Evolutionary conservation across 2,113 vertebrate genomes (phyloP).

Genomic region (Festucalex cinctus): DNA sequence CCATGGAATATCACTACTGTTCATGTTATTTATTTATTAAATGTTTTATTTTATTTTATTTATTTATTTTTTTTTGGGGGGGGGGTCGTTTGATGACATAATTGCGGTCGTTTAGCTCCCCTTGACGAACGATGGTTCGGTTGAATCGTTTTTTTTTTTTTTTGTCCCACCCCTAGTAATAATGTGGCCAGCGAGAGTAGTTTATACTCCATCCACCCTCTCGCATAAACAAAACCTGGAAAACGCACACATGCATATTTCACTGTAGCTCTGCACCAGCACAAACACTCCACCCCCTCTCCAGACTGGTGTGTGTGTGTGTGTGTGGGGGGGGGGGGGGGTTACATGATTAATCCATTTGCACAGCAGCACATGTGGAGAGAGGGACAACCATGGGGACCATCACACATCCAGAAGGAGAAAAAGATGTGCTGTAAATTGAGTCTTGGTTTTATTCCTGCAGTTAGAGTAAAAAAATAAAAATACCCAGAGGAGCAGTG

Average conservation of each 20-base stretch:
- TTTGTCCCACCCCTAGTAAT: no score
- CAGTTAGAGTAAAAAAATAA: background rate
- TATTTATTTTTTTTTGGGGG: no score
- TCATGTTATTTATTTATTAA: no score
- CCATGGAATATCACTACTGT: no score
- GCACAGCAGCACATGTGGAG: slow-evolving; percentile 29
- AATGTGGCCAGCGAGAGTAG: background rate
- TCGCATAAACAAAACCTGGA: slow-evolving; percentile 9
- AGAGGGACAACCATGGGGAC: slow-evolving; percentile 4
- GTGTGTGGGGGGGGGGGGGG: no score
- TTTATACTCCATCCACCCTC: slow-evolving; percentile 15
- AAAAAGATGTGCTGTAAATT: background rate
- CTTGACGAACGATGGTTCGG: no score
- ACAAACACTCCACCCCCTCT: slow-evolving; percentile 39
- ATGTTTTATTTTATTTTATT: no score
- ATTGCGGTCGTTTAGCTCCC: no score
- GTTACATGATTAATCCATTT: slow-evolving; percentile 67
- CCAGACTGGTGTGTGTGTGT: no score
- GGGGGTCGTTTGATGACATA: no score
- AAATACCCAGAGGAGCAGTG: background rate
- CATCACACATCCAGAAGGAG: background rate
- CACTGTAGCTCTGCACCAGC: slow-evolving; percentile 34
- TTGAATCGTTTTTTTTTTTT: no score
- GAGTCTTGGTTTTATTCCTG: slow-evolving; percentile 16
- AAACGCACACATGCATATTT: slow-evolving; percentile 48